Evolutionary conservation across 2,113 vertebrate species (phyloP).

Genomic region (Monarcha castaneiventris): DNA sequence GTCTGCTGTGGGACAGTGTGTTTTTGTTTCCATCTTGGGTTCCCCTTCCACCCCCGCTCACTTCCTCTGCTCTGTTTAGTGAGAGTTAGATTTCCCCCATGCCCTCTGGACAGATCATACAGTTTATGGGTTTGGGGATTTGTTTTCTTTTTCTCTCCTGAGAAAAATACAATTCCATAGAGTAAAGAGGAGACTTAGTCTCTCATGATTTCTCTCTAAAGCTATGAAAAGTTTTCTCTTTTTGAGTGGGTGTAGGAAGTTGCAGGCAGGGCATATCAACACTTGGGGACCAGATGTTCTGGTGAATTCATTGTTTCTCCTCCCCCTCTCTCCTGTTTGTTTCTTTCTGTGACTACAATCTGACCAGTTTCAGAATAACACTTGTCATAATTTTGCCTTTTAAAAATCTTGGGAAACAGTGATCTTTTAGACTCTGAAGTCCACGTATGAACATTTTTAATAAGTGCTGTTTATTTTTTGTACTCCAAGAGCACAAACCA

Average conservation of each 20-base stretch:
- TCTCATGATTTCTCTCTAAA: constrained; percentile 33
- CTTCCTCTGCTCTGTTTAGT: constrained; percentile 1
- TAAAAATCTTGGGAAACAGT: not conserved
- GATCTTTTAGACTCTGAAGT: not conserved
- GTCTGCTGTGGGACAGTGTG: not conserved
- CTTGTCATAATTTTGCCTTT: not conserved
- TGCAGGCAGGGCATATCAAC: constrained; percentile 37
- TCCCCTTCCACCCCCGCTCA: not conserved
- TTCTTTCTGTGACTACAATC: not conserved
- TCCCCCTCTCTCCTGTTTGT: constrained; percentile 26
- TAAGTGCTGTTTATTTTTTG: not conserved
- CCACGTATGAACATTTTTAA: not conserved
- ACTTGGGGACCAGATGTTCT: constrained; percentile 54
- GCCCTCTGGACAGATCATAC: not conserved
- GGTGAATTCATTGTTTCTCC: constrained; percentile 28
- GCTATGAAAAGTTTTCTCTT: constrained; percentile 25
- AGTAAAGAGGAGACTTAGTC: not conserved
- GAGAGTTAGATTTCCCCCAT: not conserved
- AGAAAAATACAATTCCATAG: constrained; percentile 20
- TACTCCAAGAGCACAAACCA: not conserved
- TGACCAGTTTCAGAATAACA: not conserved
- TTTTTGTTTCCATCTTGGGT: constrained; percentile 43
- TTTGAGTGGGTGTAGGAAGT: constrained; percentile 62
- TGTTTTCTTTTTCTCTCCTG: constrained; percentile 27
- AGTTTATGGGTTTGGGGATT: constrained; percentile 2